Percentiles rank a stretch among this genome's conserved stretches.
These are phyloP conservation scores for Lasiurus borealis DNA, from an alignment of 2,113 vertebrate species.

Conservation along the genomic window DNA sequence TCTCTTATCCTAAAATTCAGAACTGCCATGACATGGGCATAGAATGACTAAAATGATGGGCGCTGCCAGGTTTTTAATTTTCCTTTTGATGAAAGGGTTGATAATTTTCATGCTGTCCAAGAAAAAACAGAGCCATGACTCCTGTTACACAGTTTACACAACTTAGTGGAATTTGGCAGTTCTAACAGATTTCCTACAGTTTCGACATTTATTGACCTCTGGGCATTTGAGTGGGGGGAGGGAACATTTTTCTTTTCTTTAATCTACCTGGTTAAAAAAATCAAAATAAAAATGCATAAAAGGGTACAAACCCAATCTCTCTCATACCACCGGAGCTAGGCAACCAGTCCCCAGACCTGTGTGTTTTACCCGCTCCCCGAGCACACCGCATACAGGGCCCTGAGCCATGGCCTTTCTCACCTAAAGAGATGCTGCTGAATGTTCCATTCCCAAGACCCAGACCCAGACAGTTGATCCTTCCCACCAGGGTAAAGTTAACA, in stretches of 20 bases:
- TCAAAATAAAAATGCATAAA: not conserved
- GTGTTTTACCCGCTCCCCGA: no score
- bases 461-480: not conserved
- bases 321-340: not conserved
- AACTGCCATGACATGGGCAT: not conserved
- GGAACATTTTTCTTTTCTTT: not conserved
- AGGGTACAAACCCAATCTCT: not conserved
- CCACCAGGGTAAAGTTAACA: not conserved
- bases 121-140: conserved; percentile 55
- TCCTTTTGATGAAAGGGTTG: conserved; percentile 50
- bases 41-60: not conserved
- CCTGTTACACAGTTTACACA: conserved; percentile 34
- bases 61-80: conserved; percentile 34
- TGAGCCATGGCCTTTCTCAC: not conserved
- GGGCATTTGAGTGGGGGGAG: not conserved
- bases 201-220: conserved; percentile 29
- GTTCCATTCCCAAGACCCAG: not conserved
- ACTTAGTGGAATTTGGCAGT: not conserved
- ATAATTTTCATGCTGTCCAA: not conserved
- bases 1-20: conserved; percentile 39
- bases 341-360: no score
- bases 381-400: not conserved
- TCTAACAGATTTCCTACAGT: conserved; percentile 4
- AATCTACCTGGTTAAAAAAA: conserved; percentile 32
- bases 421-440: not conserved